These are phyloP conservation scores for Scytalopus superciliaris DNA, from an alignment of 2,113 vertebrate genomes.

Conservation along the genomic window DNA sequence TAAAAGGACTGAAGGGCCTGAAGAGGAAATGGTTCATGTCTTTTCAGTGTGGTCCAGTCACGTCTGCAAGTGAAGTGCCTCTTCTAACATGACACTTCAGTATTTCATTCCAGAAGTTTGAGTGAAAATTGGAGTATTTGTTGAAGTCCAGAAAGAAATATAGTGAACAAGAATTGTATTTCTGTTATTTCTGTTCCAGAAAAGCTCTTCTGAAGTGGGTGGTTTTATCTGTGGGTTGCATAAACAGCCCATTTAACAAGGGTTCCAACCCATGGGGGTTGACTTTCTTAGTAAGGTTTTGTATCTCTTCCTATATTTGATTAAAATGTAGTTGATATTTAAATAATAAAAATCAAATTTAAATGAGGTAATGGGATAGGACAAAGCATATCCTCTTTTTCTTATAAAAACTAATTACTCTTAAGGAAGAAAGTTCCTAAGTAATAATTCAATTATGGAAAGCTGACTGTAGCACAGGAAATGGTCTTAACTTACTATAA, in stretches of 20 bases:
- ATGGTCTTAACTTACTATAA: background rate
- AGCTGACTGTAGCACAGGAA: background rate
- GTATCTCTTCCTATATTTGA: background rate
- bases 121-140: background rate
- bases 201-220: background rate
- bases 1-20: background rate
- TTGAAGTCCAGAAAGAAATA: background rate
- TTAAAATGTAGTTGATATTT: background rate
- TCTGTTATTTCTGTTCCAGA: background rate
- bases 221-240: background rate
- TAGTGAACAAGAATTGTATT: background rate
- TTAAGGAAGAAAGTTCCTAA: background rate
- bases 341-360: background rate
- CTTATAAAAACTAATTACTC: background rate
- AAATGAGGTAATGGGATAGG: background rate
- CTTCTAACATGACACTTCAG: background rate
- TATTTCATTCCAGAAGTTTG: background rate
- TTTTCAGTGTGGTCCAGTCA: background rate
- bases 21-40: background rate
- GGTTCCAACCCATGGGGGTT: background rate
- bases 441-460: background rate
- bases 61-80: background rate
- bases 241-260: background rate
- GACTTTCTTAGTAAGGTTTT: background rate
- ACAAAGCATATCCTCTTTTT: background rate